Percentiles rank a stretch among this genome's conserved stretches.
These are phyloP conservation scores for Gymnocypris eckloni DNA, from an alignment of 2,797 vertebrate genomes.

Conservation along the genomic window DNA sequence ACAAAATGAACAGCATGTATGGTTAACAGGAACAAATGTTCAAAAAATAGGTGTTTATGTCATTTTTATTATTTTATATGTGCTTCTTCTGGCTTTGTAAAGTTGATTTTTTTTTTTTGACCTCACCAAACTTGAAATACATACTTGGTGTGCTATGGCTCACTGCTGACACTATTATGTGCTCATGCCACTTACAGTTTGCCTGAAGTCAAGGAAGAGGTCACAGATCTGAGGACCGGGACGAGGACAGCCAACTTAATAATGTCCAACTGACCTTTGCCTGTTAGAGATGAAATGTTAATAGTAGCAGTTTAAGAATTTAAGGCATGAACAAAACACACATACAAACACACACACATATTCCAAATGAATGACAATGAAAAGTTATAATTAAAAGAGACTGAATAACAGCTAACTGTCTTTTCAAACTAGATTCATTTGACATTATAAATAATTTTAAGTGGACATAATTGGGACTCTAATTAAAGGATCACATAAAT, in stretches of 20 bases:
- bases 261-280: not conserved
- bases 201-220: slow-evolving; percentile 16
- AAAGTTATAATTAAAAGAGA: not conserved
- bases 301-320: too few species aligned
- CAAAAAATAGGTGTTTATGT: slow-evolving; percentile 30
- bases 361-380: not conserved
- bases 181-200: not conserved
- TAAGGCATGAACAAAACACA: not conserved
- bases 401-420: not conserved
- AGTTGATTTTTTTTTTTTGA: slow-evolving; percentile 2
- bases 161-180: not conserved
- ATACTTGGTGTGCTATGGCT: not conserved
- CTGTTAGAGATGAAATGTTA: not conserved
- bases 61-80: slow-evolving; percentile 5
- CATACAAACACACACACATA: not conserved
- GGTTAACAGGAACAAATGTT: slow-evolving; percentile 48
- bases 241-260: not conserved
- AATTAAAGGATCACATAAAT: not conserved
- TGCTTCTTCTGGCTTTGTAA: not conserved
- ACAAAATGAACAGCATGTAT: slow-evolving; percentile 61
- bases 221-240: not conserved
- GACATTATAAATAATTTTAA: not conserved
- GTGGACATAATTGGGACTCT: not conserved
- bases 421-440: not conserved
- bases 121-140: not conserved